These are phyloP conservation scores for Gadus chalcogrammus DNA, from an alignment of 2,113 vertebrate species.

Conservation along the genomic window DNA sequence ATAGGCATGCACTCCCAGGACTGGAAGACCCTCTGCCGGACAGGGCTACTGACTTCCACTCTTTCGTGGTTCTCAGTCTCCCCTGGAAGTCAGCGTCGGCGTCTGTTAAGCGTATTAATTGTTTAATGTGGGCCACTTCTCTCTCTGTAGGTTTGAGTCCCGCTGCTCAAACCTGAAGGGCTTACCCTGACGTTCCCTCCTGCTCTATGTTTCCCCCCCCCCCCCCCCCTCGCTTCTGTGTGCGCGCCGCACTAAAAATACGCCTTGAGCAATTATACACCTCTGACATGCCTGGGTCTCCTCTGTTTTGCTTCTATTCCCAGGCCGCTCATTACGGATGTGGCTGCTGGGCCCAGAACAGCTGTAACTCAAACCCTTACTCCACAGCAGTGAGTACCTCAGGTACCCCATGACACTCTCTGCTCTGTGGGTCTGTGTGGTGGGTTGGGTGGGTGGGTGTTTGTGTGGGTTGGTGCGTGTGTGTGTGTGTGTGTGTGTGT, in stretches of 20 bases:
- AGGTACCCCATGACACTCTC: conserved; percentile 82
- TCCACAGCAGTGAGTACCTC: conserved; percentile 99
- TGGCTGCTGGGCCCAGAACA: conserved; percentile 99
- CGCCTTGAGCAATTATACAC: background rate
- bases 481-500: background rate
- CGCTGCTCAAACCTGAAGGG: no score
- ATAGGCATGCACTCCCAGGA: no score
- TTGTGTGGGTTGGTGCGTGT: background rate
- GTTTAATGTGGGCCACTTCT: no score
- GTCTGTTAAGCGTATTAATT: no score
- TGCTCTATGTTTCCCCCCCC: no score
- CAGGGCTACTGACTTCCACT: no score
- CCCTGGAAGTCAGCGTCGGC: no score
- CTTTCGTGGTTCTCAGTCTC: no score
- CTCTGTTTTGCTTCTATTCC: conserved; percentile 30
- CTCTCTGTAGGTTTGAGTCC: no score
- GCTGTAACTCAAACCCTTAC: conserved; percentile 86
- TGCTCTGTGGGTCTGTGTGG: background rate
- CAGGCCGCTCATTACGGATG: conserved; percentile 99
- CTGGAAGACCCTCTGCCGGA: no score
- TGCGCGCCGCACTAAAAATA: no score
- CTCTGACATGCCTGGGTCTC: background rate
- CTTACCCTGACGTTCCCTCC: no score
- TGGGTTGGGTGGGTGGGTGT: background rate
- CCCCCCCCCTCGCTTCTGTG: background rate